Evolutionary conservation across 35 echinoderm and acorn worm genomes (phyloP), one percentile per base, ranked within the genome.

Genomic region (Heliocidaris tuberculata): DNA sequence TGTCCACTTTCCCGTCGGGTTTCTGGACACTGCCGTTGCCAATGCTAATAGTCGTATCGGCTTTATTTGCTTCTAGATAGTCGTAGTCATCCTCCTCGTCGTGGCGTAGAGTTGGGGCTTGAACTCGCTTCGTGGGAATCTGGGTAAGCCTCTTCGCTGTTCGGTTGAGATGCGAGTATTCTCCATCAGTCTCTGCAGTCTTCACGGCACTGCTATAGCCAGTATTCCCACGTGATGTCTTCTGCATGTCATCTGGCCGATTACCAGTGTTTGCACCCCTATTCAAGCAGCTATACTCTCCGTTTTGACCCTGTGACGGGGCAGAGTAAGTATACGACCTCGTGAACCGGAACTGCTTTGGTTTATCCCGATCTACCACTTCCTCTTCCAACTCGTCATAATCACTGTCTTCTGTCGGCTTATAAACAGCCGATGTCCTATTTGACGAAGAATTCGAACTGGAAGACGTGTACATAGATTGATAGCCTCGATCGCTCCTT

Each of bases 31-130:
- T 87, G 31, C 2, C 87, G 11, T 89, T 32, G 31, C 47, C 87
- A 24, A 21, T 48, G 12, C 48, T 52, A 17, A 10, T 93, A 11
- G 27, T 48, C 9, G 49, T 9, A 13, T 93, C 31, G 16, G 29
- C 2, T 32, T 89, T 93, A 93, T 93, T 19, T 49, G 31, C 91
- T 56, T 93, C 91, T 59, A 93, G 30, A 42, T 93, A 93, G 21
- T 93, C 91, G 50, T 93, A 93, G 50, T 93, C 91, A 48, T 93
- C 91, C 30, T 93, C 91, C 16, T 93, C 91, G 91, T 93, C 91
- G 91, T 93, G 91, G 11, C 91, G 91, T 31, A 93, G 50, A 13
- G 91, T 93, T 48, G 91, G 91, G 15, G 91, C 91, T 48, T 49
- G 91, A 32, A 50, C 30, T n/a, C 91, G 48, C 50, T 59, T 93